These are phyloP conservation scores for Alcis repandata DNA, from an alignment of 2,888 invertebrate species.

Conservation along the genomic window DNA sequence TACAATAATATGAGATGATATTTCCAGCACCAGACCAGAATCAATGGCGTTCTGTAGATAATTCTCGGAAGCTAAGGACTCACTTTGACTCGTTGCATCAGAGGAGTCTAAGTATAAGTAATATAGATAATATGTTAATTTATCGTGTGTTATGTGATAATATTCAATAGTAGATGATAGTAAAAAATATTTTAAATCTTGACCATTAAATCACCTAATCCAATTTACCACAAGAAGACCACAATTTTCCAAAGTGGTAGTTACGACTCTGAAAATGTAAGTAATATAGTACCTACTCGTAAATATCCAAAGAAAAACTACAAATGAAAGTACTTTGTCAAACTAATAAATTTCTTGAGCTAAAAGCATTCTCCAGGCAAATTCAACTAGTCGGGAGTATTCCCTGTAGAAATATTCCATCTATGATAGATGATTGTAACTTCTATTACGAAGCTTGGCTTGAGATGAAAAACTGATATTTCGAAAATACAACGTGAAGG, in stretches of 20 bases:
- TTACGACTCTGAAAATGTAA: not conserved
- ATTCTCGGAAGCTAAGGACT: too few relatives aligned
- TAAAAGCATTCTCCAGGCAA: constrained; percentile 20
- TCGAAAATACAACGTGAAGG: constrained; percentile 31
- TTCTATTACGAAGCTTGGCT: constrained; percentile 23
- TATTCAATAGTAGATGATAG: too few relatives aligned
- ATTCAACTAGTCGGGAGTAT: constrained; percentile 34
- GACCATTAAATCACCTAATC: not conserved
- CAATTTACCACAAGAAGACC: not conserved
- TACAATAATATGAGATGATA: too few relatives aligned
- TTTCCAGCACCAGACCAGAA: too few relatives aligned
- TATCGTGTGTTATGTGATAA: too few relatives aligned
- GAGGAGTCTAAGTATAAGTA: too few relatives aligned
- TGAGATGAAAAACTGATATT: constrained; percentile 38
- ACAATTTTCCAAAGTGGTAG: constrained; percentile 10
- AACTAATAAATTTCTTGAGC: constrained; percentile 29
- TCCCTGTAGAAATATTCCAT: constrained; percentile 42
- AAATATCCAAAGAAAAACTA: constrained; percentile 13
- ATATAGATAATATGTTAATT: too few relatives aligned
- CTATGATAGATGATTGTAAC: constrained; percentile 39
- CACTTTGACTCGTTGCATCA: too few relatives aligned
- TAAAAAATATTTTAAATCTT: not conserved
- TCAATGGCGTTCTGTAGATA: too few relatives aligned
- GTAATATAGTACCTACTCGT: not conserved
- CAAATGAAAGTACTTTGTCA: constrained; percentile 20